Evolutionary conservation across 2,797 vertebrate genomes (phyloP), one percentile per base, ranked within the genome.

Genomic region (Otolemur crassicaudatus): DNA sequence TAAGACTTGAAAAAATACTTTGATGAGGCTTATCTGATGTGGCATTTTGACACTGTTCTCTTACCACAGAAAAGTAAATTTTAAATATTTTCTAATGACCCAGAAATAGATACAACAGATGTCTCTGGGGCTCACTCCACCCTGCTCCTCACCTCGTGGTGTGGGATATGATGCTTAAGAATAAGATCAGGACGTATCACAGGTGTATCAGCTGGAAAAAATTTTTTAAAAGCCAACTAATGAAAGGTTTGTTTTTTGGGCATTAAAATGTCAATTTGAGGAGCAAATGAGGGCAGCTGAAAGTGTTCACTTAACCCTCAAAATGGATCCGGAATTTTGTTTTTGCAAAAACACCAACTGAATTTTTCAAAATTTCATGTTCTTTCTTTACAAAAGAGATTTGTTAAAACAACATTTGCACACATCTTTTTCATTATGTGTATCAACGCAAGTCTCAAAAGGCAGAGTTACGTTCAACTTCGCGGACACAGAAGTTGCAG

Each of bases 221-320:
- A 46, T 63, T 76, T 88, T 85, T 72, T 31, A 53, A 95, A 90
- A 93, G n/a, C 25, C 90, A 70, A 88, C 46, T 80, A 27, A 46
- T 60, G 13, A 53, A 90, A 40, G 22, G 4, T 31, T 60, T 75
- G 14, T n/a, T 61, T 92, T 87, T 29, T 34, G 23, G 16, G 81
- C 12, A 90, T 29, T 72, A 76, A 69, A 88, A 76, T 86, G 7
- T 37, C 72, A 23, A 61, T 87, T 84, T 63, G 25, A 81, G 37
- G 17, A 77, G 40, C 46, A 49, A 49, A 49, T 49, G 12, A 87
- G 58, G 20, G 69, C 10, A n/a, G 22, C 1, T 80, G 31, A 40
- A 84, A 84, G 58, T 10, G 53, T 81, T 63, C 46, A 63, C 31
- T 83, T 73, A 91, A n/a, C 49, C 3, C 7, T 49, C 58, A 58